These are phyloP conservation scores for Drosophila lini DNA, from an alignment of 1,140 invertebrate species.

Conservation along the genomic window DNA sequence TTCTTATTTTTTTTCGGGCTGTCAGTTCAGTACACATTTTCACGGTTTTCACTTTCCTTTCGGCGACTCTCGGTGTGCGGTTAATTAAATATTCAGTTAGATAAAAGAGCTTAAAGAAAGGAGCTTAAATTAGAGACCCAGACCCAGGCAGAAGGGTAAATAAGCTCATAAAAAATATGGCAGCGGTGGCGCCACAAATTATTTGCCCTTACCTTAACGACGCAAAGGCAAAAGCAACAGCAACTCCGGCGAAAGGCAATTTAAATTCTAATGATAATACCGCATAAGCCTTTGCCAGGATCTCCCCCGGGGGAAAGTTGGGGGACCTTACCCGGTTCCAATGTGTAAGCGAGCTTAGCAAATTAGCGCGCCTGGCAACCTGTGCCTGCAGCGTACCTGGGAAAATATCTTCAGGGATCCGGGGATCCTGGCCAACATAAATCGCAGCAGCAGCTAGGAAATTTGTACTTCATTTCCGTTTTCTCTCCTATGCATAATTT, in stretches of 20 bases:
- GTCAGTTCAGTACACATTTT: slow-evolving; percentile 27
- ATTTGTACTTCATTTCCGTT: slow-evolving; percentile 76
- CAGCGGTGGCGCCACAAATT: slow-evolving; percentile 72
- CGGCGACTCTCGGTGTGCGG: slow-evolving; percentile 54
- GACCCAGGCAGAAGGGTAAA: slow-evolving; percentile 58
- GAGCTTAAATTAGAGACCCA: slow-evolving; percentile 59
- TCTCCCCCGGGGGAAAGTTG: slow-evolving; percentile 11
- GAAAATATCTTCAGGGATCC: slow-evolving; percentile 46
- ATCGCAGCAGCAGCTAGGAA: slow-evolving; percentile 54
- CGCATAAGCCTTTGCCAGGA: slow-evolving; percentile 60
- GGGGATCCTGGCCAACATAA: slow-evolving; percentile 31
- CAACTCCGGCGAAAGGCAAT: slow-evolving; percentile 67
- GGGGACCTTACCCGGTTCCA: slow-evolving; percentile 13
- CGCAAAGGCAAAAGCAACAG: slow-evolving; percentile 1
- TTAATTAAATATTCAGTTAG: slow-evolving; percentile 79
- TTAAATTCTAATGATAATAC: slow-evolving; percentile 81
- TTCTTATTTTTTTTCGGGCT: slow-evolving; percentile 5
- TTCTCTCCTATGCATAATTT: slow-evolving; percentile 65
- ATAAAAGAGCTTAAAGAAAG: slow-evolving; percentile 74
- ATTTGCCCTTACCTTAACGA: slow-evolving; percentile 68
- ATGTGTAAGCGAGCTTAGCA: slow-evolving; percentile 76
- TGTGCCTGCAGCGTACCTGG: slow-evolving; percentile 19
- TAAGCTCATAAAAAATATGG: slow-evolving; percentile 82
- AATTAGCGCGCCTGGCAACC: slow-evolving; percentile 74
- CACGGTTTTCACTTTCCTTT: slow-evolving; percentile 43